These are phyloP conservation scores for Agriotes lineatus DNA, from an alignment of 2,888 invertebrate species.

Conservation along the genomic window DNA sequence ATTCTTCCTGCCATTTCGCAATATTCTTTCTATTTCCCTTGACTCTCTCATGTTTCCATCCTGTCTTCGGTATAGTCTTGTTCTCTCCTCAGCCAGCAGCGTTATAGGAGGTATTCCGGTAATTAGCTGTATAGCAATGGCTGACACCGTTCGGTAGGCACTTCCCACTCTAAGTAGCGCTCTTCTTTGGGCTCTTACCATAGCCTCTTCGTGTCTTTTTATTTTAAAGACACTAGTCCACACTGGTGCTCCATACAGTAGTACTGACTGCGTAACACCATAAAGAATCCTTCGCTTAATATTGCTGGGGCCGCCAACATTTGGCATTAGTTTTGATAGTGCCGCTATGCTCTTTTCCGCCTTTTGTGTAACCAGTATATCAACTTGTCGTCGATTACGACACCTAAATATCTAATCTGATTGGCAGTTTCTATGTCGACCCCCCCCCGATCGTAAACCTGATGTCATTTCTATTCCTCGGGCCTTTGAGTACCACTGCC, in stretches of 20 bases:
- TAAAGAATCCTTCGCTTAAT: too few species aligned
- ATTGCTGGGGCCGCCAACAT: too few species aligned
- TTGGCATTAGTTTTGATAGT: too few species aligned
- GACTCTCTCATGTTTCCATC: not conserved
- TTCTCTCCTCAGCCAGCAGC: constrained; percentile 11
- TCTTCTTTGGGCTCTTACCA: too few species aligned
- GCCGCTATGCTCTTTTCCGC: too few species aligned
- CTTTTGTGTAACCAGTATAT: not conserved
- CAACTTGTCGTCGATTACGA: not conserved
- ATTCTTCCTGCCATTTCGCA: not conserved
- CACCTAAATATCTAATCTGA: not conserved
- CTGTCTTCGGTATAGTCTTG: not conserved
- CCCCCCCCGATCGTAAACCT: not conserved
- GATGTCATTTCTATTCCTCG: not conserved
- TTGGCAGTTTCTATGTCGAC: not conserved
- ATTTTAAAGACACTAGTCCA: too few species aligned
- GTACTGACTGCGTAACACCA: not conserved
- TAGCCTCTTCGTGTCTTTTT: not conserved
- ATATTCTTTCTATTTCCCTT: not conserved
- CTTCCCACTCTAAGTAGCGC: too few species aligned
- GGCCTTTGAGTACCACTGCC: not conserved
- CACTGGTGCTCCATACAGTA: not conserved
- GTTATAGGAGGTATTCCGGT: constrained; percentile 15
- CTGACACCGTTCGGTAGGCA: constrained; percentile 29
- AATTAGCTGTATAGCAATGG: constrained; percentile 13